Percentiles rank a stretch among this genome's conserved stretches.
These are phyloP conservation scores for Trypoxylon attenuatum DNA, from an alignment of 2,888 invertebrate genomes.

Conservation along the genomic window DNA sequence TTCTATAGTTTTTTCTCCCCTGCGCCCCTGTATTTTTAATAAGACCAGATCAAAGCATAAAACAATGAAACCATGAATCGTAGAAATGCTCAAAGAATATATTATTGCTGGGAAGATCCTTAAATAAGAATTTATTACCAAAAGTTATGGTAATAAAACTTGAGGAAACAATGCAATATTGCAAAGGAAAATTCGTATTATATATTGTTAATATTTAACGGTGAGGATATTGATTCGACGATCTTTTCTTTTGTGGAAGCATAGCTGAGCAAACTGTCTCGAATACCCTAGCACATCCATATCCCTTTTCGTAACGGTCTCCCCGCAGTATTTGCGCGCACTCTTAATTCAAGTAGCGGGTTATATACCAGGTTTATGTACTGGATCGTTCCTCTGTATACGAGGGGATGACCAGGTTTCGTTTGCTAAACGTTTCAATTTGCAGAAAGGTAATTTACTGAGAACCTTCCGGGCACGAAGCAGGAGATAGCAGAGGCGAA, in stretches of 20 bases:
- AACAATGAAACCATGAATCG: too few relatives aligned
- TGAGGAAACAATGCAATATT: too few relatives aligned
- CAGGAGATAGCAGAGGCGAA: slow-evolving; percentile 27
- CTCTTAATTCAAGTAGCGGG: slow-evolving; percentile 37
- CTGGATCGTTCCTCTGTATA: slow-evolving; percentile 25
- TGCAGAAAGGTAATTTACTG: slow-evolving; percentile 50
- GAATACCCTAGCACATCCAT: slow-evolving; percentile 6
- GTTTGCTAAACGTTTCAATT: slow-evolving; percentile 53
- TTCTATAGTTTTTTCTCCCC: too few relatives aligned
- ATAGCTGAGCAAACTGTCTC: slow-evolving; percentile 3
- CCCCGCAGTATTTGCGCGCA: slow-evolving; percentile 36
- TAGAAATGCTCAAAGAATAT: too few relatives aligned
- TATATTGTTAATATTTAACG: too few relatives aligned
- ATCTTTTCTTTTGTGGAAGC: not conserved
- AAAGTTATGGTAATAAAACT: too few relatives aligned
- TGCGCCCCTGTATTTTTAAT: too few relatives aligned
- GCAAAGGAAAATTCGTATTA: too few relatives aligned
- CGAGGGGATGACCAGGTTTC: slow-evolving; percentile 48
- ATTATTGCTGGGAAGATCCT: too few relatives aligned
- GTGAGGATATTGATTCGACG: not conserved
- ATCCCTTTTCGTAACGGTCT: slow-evolving; percentile 31
- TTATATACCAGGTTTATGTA: slow-evolving; percentile 35
- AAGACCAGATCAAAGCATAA: too few relatives aligned
- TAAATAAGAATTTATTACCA: too few relatives aligned
- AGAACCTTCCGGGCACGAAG: slow-evolving; percentile 38